phyloP scores from a whole-genome alignment of 2,797 vertebrate genomes.

The Coregonus ussuriensis region DNA sequence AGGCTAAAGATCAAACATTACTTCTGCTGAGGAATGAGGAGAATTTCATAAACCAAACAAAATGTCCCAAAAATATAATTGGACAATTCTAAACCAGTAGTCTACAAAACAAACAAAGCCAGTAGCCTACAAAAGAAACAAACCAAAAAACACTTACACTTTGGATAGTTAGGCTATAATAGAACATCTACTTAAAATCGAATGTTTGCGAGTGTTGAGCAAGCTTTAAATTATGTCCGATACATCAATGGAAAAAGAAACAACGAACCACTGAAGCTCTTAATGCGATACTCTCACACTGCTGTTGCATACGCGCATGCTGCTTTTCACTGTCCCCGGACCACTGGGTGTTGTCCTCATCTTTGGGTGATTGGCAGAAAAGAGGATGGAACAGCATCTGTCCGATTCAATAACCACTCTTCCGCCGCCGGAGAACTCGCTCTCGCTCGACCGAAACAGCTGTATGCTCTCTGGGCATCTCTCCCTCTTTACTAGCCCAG shows the following conservation, averaged over 20 bases:
- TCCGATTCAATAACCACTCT: conserved; percentile 57
- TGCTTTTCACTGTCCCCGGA: neutral
- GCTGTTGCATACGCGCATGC: conserved; percentile 24
- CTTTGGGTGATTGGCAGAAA: conserved; percentile 84
- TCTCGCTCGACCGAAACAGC: conserved; percentile 54
- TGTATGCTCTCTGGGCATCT: conserved; percentile 65
- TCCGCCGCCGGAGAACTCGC: conserved; percentile 20
- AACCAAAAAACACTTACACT: neutral
- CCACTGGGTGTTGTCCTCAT: conserved; percentile 78
- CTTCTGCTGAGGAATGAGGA: no score
- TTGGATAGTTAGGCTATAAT: neutral
- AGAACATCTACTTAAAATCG: neutral
- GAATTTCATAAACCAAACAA: no score
- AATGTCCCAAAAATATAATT: neutral
- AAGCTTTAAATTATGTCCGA: neutral
- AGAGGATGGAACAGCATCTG: conserved; percentile 52
- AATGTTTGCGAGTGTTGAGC: conserved; percentile 1
- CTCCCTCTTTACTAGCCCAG: conserved; percentile 45
- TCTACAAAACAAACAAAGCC: neutral
- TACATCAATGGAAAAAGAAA: neutral
- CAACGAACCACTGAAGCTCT: conserved; percentile 38
- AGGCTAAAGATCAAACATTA: no score
- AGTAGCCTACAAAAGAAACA: neutral
- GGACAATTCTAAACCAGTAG: neutral
- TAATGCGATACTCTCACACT: conserved; percentile 57